Evolutionary conservation across 1,140 invertebrate genomes (phyloP).

Genomic region (Plutomurus gul): DNA sequence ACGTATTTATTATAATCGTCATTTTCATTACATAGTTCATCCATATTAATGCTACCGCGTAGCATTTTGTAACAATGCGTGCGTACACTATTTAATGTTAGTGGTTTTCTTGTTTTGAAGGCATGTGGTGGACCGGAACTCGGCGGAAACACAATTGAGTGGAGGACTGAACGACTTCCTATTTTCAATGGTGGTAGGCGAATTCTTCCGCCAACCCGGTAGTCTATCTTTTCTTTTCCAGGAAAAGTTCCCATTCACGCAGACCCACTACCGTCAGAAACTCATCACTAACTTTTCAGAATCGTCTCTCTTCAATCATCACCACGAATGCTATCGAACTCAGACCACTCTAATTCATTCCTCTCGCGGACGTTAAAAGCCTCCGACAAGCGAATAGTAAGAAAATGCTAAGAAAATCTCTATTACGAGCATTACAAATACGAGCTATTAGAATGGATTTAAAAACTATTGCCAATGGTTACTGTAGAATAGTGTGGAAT

Average conservation of each 20-base stretch:
- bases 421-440: neutral
- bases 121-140: neutral
- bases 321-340: neutral
- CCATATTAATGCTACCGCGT: too few relatives aligned
- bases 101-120: neutral
- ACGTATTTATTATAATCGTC: neutral
- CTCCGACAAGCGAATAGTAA: neutral
- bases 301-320: conserved; percentile 8
- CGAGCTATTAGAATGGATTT: too few relatives aligned
- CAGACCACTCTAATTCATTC: neutral
- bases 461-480: too few relatives aligned
- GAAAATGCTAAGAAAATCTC: neutral
- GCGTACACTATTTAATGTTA: neutral
- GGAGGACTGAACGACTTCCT: neutral
- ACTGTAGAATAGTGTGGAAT: too few relatives aligned
- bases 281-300: neutral
- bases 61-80: too few relatives aligned
- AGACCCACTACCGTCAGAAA: neutral
- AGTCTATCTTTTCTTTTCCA: neutral
- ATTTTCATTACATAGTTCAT: too few relatives aligned
- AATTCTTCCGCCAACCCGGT: conserved; percentile 10
- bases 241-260: neutral
- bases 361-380: too few relatives aligned
- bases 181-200: neutral
- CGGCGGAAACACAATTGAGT: neutral